phyloP scores from a whole-genome alignment of 2,888 invertebrate genomes.

The Epirrhoe tristata region DNA sequence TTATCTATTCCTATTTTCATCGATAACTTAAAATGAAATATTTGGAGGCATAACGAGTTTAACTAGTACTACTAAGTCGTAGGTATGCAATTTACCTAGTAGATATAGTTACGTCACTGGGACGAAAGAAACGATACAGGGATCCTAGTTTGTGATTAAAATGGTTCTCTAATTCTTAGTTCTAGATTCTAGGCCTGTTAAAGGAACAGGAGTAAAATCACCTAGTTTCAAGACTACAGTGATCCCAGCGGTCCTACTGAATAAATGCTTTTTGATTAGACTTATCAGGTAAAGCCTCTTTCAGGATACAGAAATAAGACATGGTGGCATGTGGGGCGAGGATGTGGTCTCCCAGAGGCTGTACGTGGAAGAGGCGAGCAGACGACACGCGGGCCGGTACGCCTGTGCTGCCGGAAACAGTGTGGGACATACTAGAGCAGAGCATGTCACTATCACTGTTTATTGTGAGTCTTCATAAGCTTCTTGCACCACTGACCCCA shows the following conservation, averaged over 20 bases:
- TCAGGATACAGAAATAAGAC: constrained; percentile 70
- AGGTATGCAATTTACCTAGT: too few species aligned
- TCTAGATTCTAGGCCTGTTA: too few species aligned
- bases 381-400: constrained; percentile 70
- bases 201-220: too few species aligned
- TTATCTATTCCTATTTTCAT: too few species aligned
- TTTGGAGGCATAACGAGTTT: too few species aligned
- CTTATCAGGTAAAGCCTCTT: constrained; percentile 32
- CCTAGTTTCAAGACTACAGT: too few species aligned
- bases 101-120: too few species aligned
- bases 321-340: constrained; percentile 69
- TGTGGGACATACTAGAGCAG: constrained; percentile 71
- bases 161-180: too few species aligned
- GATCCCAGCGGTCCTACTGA: background rate
- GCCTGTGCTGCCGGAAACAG: constrained; percentile 71
- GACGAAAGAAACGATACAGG: too few species aligned
- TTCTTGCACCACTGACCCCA: background rate
- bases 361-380: constrained; percentile 64
- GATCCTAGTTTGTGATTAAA: too few species aligned
- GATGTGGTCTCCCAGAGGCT: constrained; percentile 57
- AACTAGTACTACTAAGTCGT: too few species aligned
- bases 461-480: constrained; percentile 58
- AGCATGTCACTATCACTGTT: constrained; percentile 66
- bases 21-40: too few species aligned
- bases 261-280: background rate